A percentile compares a stretch with the other conserved stretches of the same genome.
These are phyloP conservation scores for Rotaria macrura DNA, from an alignment of 2,888 invertebrate species.

Conservation along the genomic window DNA sequence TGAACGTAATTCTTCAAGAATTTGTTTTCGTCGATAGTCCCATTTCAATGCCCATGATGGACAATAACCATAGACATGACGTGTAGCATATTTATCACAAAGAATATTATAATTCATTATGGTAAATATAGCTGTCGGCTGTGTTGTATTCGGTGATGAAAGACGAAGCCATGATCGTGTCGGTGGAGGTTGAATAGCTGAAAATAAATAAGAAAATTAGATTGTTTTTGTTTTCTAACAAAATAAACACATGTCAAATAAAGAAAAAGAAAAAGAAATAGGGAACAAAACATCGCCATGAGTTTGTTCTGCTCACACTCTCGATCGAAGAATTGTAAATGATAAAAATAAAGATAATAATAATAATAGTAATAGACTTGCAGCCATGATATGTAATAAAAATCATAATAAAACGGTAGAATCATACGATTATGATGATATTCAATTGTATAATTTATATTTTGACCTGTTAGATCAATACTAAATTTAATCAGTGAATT, in stretches of 20 bases:
- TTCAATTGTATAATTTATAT: neutral
- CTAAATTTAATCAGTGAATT: neutral
- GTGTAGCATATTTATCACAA: constrained; percentile 94
- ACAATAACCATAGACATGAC: constrained; percentile 97
- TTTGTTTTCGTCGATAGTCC: constrained; percentile 88
- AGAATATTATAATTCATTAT: constrained; percentile 99
- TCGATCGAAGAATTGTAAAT: neutral
- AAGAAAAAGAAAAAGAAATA: constrained; percentile 31
- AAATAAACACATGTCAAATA: no score
- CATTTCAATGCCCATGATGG: constrained; percentile 96
- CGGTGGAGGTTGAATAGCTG: constrained; percentile 74
- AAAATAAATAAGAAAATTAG: constrained; percentile 59
- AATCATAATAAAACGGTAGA: neutral
- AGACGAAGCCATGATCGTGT: constrained; percentile 88
- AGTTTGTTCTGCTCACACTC: neutral
- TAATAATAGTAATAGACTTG: neutral
- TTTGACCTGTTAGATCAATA: neutral
- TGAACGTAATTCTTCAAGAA: constrained; percentile 86
- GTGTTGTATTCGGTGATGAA: constrained; percentile 72
- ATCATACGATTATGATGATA: neutral
- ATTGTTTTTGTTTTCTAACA: constrained; percentile 67
- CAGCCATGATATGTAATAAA: neutral
- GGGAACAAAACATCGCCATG: neutral
- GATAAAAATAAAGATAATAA: neutral
- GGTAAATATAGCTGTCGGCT: constrained; percentile 87